Base-by-base conservation (phyloP, 2,797 vertebrate genomes). In the Platalea minor region DNA sequence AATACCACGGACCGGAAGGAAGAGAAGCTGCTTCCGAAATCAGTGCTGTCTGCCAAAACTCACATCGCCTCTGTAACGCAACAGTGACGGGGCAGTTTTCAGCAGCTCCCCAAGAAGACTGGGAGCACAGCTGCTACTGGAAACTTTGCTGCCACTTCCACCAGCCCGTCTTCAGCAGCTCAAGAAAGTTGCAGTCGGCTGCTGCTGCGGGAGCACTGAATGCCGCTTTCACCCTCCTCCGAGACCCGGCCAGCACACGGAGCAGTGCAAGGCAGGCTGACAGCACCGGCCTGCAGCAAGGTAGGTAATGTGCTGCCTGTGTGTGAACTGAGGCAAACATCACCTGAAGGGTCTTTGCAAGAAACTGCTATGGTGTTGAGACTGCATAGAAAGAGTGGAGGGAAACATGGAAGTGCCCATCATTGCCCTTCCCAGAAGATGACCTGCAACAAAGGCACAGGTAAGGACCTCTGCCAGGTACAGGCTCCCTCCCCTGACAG, bases 141-240 rank as follows among this genome's bases (percentile, higher is more conserved):
- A 57, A 81, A 81, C 54, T 59, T 24, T 23, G 17, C 60, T 85
- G 85, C 23, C 59, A 48, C n/a, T 82, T 87, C 20, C 35, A 87
- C 25, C 39, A 41, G 59, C 20, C 43, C 0, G 0, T 26, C 50
- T 46, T n/a, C 50, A 75, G 76, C 11, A 59, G 45, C 59, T 33
- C 4, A 10, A 39, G 37, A 35, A 72, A 89, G 43, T 4, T 46
- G 56, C 59, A 43, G 11, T 5, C 0, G 1, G 43, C 4, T 0
- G 1, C 54, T 31, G 35, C 56, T n/a, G 63, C 0, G 0, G 56
- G 50, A 82, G 50, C 12, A 17, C 48, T 2, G 15, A 74, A 31
- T 0, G 4, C 67, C 4, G 18, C 68, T 54, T 37, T 3, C 0
- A 0, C 26, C 29, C 54, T 51, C 37, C 73, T 77, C 18, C 1